A percentile compares a stretch with the other conserved stretches of the same genome.
Conservation (phyloP, 2,797 vertebrate genomes). For the Pantherophis vulpinus region DNA sequence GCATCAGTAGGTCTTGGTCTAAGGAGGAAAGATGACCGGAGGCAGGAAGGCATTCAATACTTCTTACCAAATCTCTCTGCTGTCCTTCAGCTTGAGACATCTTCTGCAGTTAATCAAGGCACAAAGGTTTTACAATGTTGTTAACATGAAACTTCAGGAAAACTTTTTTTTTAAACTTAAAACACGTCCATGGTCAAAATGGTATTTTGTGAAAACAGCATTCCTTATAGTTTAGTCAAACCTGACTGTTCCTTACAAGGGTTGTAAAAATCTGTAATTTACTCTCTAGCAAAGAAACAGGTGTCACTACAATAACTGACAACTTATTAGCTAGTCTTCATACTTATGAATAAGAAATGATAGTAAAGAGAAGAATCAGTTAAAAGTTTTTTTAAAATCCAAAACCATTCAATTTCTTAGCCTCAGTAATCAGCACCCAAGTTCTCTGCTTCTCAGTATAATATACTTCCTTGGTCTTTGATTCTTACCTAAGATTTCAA, state of each 20-base stretch:
- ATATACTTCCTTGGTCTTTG: not conserved
- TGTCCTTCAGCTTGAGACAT: constrained; percentile 95
- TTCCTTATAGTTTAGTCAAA: not conserved
- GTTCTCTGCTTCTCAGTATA: not conserved
- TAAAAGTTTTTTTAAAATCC: not conserved
- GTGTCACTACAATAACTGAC: not conserved
- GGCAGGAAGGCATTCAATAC: constrained; percentile 89
- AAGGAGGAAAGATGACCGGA: constrained; percentile 87
- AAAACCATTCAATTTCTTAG: not conserved
- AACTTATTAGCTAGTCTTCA: not conserved
- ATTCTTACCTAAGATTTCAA: not conserved
- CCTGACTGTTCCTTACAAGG: not conserved
- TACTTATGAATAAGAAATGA: not conserved
- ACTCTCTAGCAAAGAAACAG: not conserved
- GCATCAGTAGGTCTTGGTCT: constrained; percentile 95
- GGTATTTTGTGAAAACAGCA: not conserved
- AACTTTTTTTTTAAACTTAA: not conserved
- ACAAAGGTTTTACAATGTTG: not conserved
- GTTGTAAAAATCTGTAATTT: not conserved
- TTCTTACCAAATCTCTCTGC: constrained; percentile 91
- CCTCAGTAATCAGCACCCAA: not conserved
- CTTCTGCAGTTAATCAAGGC: constrained; percentile 80
- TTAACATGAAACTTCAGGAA: not conserved
- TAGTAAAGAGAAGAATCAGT: not conserved
- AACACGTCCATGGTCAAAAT: not conserved